Conservation (phyloP, 2,113 vertebrate genomes). For the Trinectes maculatus region DNA sequence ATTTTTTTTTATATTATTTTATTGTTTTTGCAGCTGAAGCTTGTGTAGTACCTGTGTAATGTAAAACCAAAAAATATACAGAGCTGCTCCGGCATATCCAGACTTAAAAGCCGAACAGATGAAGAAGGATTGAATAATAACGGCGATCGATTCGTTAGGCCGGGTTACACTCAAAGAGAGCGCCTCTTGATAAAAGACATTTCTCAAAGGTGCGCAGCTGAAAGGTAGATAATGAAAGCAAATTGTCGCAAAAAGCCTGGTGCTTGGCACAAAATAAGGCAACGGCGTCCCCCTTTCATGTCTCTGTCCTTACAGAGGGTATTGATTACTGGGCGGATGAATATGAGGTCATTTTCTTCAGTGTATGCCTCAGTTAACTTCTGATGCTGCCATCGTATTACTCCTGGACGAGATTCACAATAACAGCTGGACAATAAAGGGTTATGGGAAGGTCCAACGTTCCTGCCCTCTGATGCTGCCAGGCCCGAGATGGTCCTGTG, state of each 20-base stretch:
- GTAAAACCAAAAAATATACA: background rate
- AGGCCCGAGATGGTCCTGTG: too few relatives aligned
- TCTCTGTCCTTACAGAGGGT: background rate
- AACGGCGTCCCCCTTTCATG: background rate
- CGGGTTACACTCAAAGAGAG: conserved; percentile 1
- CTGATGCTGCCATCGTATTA: too few relatives aligned
- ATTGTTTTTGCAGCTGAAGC: conserved; percentile 1
- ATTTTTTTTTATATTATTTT: too few relatives aligned
- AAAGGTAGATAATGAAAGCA: conserved; percentile 20
- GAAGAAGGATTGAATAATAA: conserved; percentile 10
- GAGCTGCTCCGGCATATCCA: background rate
- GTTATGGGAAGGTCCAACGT: background rate
- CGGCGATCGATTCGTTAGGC: background rate
- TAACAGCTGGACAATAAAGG: too few relatives aligned
- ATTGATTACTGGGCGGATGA: conserved; percentile 12
- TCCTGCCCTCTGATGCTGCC: conserved; percentile 28
- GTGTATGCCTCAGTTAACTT: background rate
- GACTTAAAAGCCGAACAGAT: conserved; percentile 12
- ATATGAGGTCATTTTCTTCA: background rate
- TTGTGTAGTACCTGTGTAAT: conserved; percentile 7
- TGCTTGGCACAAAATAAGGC: background rate
- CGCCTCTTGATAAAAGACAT: background rate
- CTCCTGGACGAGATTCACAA: too few relatives aligned
- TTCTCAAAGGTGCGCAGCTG: conserved; percentile 8
- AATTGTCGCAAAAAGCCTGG: background rate